Evolutionary conservation across 37 sponge, comb jelly and placozoan species (phyloP), one percentile per base, ranked within the genome.

Genomic region (Ephydatia muelleri): DNA sequence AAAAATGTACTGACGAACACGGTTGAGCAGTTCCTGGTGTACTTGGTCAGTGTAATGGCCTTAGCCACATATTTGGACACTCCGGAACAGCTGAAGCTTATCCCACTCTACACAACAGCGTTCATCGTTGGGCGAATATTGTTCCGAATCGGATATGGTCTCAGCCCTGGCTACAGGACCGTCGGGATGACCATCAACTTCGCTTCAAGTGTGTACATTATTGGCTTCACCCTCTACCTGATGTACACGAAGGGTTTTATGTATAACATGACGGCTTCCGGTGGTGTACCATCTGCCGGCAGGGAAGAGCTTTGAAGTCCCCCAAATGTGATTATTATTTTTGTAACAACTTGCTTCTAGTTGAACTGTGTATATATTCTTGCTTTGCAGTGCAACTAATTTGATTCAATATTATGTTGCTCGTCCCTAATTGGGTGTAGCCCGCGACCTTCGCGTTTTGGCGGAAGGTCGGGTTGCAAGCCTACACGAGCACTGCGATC

Each of bases 1-100:
- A 81, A 85, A 65, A 90, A 90, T 37, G 26, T 85, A 38, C 76
- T 76, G 11, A 12, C 31, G 47, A 90, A 90, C 82, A 90, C 91
- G 3, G 48, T 85, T 23, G 91, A 90, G 67, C 91, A 90, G 77
- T 78, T 69, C 27, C 32, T 66, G 8, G 36, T 82, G 2, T 70
- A 38, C 27, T 33, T 80, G 19, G 23, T 69, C 33, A 25, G 23
- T 16, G 67, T 81, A 21, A 32, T 85, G 67, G 75, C 81, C 9
- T 33, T 82, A 1, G 72, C 71, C 13, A 75, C 82, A 13, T 82
- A 38, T 37, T 33, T 72, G 11, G 70, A 85, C 19, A 85, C 89
- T 5, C 78, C 86, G 2, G 70, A 80, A 9, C 70, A 80, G 40
- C 29, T 85, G 82, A 90, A 73, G 67, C 65, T 90, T 35, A 72